Evolutionary conservation across 53 echinoderm and acorn worm genomes (phyloP), one percentile per base, ranked within the genome.

Genomic region (Holothuria leucospilota): DNA sequence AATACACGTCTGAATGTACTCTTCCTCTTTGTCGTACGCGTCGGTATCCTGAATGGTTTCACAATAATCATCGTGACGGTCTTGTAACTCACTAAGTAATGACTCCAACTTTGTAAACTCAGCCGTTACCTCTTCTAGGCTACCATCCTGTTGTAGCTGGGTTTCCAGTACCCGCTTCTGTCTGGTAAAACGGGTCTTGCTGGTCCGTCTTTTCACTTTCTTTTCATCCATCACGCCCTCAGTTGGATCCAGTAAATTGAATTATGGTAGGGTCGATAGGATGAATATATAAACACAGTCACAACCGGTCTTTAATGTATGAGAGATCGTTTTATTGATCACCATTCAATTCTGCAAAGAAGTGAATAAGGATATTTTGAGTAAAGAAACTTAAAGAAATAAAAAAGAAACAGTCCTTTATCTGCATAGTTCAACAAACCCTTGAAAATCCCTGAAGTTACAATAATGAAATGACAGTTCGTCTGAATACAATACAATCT

Each of bases 61-160:
- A 24, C 84, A 88, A 59, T 88, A 88, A 39, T 88, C 89, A 84
- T 88, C 74, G 46, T 88, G 89, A n/a, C 72, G 61, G 63, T 88
- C 84, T 71, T 83, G 74, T 69, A 88, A 62, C 59, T 72, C 84
- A 23, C 29, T 83, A 52, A 83, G 59, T 15, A 62, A 41, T 13
- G 72, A 23, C 69, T 88, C 89, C 27, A 88, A 71, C 27, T 88
- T 88, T 5, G 8, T 28, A 62, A 71, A 83, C 46, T 88, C 89
- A 24, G 39, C 52, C 69, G 29, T 63, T 42, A 88, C 61, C 24
- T 88, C 89, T 51, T 89, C 90, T 66, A 85, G 63, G 41, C 85
- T 27, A 24, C 62, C 85, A 30, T 89, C 85, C 64, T 89, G 73
- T 38, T 63, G 62, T n/a, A 89, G 59, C 52, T 69, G 84, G 39